phyloP scores from a whole-genome alignment of 1,140 invertebrate genomes.

The Listronotus bonariensis region DNA sequence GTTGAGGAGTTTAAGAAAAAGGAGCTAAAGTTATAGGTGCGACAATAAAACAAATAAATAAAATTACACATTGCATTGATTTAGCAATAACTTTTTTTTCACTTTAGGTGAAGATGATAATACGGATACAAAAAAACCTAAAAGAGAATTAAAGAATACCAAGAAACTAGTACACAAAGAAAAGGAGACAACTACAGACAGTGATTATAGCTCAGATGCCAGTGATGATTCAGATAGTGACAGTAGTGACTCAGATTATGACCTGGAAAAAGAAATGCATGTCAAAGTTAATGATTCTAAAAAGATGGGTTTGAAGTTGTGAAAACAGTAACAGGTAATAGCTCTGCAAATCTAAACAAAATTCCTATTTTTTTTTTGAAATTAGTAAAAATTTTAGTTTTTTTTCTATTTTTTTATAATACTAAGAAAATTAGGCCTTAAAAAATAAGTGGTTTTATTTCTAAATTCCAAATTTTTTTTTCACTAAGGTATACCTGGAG shows the following conservation, averaged over 20 bases:
- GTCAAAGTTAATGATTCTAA: conserved; percentile 49
- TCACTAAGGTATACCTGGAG: conserved; percentile 5
- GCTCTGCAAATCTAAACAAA: too few relatives aligned
- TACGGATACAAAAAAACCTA: conserved; percentile 24
- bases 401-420: too few relatives aligned
- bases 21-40: conserved; percentile 58
- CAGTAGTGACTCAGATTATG: conserved; percentile 64
- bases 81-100: conserved; percentile 1
- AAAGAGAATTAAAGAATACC: conserved; percentile 36
- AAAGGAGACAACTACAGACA: conserved; percentile 43
- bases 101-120: conserved; percentile 32
- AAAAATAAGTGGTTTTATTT: too few relatives aligned
- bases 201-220: conserved; percentile 46
- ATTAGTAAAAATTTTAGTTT: too few relatives aligned
- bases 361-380: too few relatives aligned
- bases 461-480: conserved; percentile 16
- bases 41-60: not conserved
- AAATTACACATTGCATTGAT: conserved; percentile 7
- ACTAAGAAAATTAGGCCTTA: too few relatives aligned
- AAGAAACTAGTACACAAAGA: conserved; percentile 46
- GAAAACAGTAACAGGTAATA: conserved; percentile 54
- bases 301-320: conserved; percentile 73
- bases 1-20: conserved; percentile 73
- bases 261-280: conserved; percentile 60
- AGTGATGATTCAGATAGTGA: conserved; percentile 45